phyloP scores from a whole-genome alignment of 2,888 invertebrate species.

The Drosophila falleni region DNA sequence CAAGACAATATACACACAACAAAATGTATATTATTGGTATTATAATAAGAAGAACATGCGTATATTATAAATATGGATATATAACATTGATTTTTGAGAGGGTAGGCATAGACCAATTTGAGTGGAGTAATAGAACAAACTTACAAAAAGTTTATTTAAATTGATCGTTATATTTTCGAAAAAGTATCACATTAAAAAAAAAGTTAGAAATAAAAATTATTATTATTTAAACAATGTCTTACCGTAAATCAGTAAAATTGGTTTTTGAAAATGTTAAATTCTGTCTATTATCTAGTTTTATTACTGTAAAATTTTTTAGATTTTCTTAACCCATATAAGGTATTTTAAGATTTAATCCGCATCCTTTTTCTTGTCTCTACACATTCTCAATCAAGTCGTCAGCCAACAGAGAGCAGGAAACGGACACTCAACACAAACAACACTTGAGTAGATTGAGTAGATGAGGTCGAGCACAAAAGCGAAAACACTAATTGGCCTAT shows the following conservation, averaged over 20 bases:
- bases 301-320: too few relatives aligned
- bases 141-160: too few relatives aligned
- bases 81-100: neutral
- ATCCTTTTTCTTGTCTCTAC: neutral
- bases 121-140: too few relatives aligned
- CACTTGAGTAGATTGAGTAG: neutral
- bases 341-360: neutral
- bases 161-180: too few relatives aligned
- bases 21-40: neutral
- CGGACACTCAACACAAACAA: slow-evolving; percentile 13
- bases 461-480: slow-evolving; percentile 13
- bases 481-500: slow-evolving; percentile 35
- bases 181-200: too few relatives aligned
- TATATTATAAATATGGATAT: neutral
- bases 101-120: neutral
- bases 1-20: slow-evolving; percentile 10
- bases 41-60: neutral
- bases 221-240: too few relatives aligned
- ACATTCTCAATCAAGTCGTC: neutral
- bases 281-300: too few relatives aligned
- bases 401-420: slow-evolving; percentile 9
- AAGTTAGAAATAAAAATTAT: too few relatives aligned
- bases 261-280: too few relatives aligned
- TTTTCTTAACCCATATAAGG: neutral
- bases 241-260: too few relatives aligned